These are phyloP conservation scores for Mimachlamys varia DNA, from an alignment of 2,888 invertebrate species.

Conservation along the genomic window DNA sequence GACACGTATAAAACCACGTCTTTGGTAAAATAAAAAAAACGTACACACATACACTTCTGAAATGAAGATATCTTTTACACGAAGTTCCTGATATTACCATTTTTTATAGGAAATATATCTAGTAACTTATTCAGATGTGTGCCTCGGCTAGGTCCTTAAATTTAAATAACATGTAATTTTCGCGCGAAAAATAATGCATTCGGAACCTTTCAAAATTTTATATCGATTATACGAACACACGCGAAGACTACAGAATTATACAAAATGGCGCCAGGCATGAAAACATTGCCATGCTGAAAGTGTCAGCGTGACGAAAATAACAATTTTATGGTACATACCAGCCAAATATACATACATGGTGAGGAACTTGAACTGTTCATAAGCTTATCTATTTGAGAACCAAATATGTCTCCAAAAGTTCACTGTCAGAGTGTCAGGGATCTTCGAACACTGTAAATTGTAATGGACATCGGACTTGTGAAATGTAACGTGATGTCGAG, in stretches of 20 bases:
- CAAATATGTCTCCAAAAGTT: neutral
- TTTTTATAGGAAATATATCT: no score
- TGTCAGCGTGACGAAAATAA: neutral
- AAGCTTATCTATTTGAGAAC: neutral
- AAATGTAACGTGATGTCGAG: no score
- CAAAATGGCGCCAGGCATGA: constrained; percentile 22
- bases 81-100: no score
- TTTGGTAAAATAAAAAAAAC: no score
- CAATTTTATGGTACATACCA: neutral
- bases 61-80: no score
- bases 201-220: neutral
- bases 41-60: no score
- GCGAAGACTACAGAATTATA: neutral
- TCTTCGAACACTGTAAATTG: neutral
- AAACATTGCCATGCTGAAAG: constrained; percentile 29
- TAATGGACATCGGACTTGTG: neutral
- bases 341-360: neutral
- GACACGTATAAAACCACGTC: no score
- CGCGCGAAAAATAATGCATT: neutral
- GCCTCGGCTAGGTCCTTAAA: no score
- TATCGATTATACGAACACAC: neutral
- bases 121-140: no score
- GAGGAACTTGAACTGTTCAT: neutral
- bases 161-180: neutral
- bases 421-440: neutral